Base-by-base conservation (phyloP, 2,113 vertebrate species). In the Beaufortia kweichowensis region DNA sequence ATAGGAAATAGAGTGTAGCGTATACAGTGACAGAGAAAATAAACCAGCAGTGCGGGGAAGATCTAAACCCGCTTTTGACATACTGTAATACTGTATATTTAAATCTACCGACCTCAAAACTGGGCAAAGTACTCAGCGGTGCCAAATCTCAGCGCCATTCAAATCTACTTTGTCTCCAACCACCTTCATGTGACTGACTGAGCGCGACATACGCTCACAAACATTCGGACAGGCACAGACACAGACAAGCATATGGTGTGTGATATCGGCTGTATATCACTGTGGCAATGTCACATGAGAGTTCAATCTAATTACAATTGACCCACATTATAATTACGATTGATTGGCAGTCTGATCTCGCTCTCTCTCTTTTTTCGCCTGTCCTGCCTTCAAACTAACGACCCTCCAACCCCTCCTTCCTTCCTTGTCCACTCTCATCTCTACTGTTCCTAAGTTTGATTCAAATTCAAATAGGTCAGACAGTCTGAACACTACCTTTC, bases 331-430 rank as follows among this genome's bases (percentile, higher is more conserved):
- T 82, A 84, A 84, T 80, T 81, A 79, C 75, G 78, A 83, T 83
- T 75, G 81, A 74, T 84, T 78, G 75, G 48, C 64, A 70, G 78
- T 90, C 87, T 89, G 64, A 56, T 72, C 41, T 56, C 70, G 84
- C 75, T 82, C 78, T 82, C 26, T 29, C 35, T 80, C 48, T 82
- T 79, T 79, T 78, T 80, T 74, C 78, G 46, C 68, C 72, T 64
- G 80, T 85, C 83, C 79, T 53, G 57, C 35, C 62, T 82, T 86
- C 86, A 89, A 89, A 86, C 86, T 86, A 75, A 33, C 33, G 39
- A 50, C 35, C 60, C 61, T 21, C 46, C n/a, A 21, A 31, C 29
- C 61, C 31, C 10, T 43, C 76, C 84, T 85, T 84, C 79, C 85
- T 80, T 79, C 82, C 80, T 82, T 68, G 70, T 81, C 63, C 75